Conservation (phyloP, 2,888 invertebrate genomes). For the Acleris holmiana region DNA sequence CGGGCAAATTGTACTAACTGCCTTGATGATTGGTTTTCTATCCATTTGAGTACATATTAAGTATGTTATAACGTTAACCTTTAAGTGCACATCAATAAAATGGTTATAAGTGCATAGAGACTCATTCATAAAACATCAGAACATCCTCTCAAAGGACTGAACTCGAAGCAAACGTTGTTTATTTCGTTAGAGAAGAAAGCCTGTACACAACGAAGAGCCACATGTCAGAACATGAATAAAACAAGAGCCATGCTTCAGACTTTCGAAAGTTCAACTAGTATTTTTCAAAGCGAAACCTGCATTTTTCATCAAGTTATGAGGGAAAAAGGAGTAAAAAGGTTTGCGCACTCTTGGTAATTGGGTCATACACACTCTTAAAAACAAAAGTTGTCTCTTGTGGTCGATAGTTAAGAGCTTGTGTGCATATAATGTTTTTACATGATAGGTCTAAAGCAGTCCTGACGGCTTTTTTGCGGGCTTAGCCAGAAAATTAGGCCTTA, state of each 20-base stretch:
- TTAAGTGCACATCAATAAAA: constrained; percentile 41
- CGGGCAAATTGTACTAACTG: too few relatives aligned
- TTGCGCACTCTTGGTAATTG: background rate
- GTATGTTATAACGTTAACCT: background rate
- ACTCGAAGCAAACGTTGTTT: constrained; percentile 82
- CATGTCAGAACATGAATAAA: constrained; percentile 83
- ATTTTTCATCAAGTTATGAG: constrained; percentile 54
- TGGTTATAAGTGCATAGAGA: constrained; percentile 66
- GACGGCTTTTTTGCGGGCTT: too few relatives aligned
- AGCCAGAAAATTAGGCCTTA: too few relatives aligned
- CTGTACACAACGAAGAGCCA: constrained; percentile 77
- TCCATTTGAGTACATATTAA: too few relatives aligned
- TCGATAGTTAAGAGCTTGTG: too few relatives aligned
- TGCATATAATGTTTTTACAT: too few relatives aligned
- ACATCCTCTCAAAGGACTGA: constrained; percentile 78
- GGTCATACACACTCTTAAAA: too few relatives aligned
- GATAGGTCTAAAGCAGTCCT: too few relatives aligned
- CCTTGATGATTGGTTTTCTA: too few relatives aligned
- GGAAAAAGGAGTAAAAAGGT: background rate
- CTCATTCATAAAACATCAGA: constrained; percentile 81
- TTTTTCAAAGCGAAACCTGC: constrained; percentile 71
- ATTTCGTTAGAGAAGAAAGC: constrained; percentile 82
- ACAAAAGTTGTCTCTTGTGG: too few relatives aligned
- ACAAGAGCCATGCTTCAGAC: constrained; percentile 81
- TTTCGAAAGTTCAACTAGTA: constrained; percentile 76